Conservation (phyloP, 2,797 vertebrate species). For the Acanthurus lineatus region DNA sequence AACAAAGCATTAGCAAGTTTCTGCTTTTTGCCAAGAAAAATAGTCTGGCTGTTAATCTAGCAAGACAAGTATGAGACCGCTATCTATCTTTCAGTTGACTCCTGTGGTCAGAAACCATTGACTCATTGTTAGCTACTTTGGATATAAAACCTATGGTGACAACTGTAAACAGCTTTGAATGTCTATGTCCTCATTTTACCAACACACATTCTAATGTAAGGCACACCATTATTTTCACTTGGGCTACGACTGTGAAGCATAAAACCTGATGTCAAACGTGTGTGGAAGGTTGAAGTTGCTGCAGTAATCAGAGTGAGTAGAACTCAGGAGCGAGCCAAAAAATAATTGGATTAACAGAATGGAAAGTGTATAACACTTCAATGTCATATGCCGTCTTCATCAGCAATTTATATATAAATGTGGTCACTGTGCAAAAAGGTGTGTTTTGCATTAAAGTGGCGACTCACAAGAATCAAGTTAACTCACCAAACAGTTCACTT, state of each 20-base stretch:
- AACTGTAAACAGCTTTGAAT: not conserved
- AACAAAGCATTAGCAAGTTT: too few species aligned
- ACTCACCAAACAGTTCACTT: not conserved
- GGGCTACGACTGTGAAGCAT: not conserved
- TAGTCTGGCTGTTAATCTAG: too few species aligned
- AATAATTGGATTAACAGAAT: not conserved
- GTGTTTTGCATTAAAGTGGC: not conserved
- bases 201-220: not conserved
- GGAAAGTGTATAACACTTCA: not conserved
- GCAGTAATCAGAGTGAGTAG: slow-evolving; percentile 29
- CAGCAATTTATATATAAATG: not conserved
- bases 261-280: not conserved
- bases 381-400: not conserved
- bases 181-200: not conserved
- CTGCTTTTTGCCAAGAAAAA: too few species aligned
- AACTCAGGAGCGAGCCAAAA: slow-evolving; percentile 16
- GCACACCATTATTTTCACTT: not conserved
- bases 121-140: too few species aligned
- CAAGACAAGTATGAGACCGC: too few species aligned
- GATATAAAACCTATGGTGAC: too few species aligned
- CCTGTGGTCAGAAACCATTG: too few species aligned
- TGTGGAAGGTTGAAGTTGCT: not conserved
- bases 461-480: not conserved
- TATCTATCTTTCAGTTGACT: too few species aligned
- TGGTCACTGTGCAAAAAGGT: not conserved